Percentiles rank a stretch among this genome's conserved stretches.
Conservation (phyloP, 1,140 invertebrate species). For the Scaptomyza hsui region DNA sequence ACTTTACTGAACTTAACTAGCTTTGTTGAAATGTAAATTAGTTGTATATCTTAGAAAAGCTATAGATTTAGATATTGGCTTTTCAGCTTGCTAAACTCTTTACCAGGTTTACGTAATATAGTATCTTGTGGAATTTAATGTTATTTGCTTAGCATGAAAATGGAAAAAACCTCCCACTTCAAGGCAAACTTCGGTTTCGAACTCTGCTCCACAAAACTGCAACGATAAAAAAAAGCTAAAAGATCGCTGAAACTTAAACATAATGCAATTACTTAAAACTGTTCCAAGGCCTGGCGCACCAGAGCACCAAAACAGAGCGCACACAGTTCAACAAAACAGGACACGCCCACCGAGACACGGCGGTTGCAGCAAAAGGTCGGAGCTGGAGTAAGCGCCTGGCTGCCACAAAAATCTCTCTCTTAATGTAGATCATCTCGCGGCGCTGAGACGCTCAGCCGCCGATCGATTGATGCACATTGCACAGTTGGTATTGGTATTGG, state of each 20-base stretch:
- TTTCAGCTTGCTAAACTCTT: background rate
- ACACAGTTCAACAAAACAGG: constrained; percentile 56
- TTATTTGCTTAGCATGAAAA: constrained; percentile 59
- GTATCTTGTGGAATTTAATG: constrained; percentile 30
- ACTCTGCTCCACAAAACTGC: constrained; percentile 61
- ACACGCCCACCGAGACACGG: constrained; percentile 70
- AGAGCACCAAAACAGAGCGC: constrained; percentile 5
- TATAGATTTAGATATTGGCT: too few relatives aligned
- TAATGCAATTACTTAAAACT: constrained; percentile 83
- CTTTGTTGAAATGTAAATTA: too few relatives aligned
- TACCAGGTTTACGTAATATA: background rate
- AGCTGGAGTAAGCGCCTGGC: constrained; percentile 23
- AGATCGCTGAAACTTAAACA: constrained; percentile 63
- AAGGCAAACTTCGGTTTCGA: constrained; percentile 64
- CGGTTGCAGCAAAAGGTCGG: constrained; percentile 68
- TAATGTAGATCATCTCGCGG: constrained; percentile 81
- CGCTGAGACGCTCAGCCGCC: constrained; percentile 60
- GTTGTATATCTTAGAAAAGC: too few relatives aligned
- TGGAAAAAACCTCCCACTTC: constrained; percentile 53
- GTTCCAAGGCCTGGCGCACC: constrained; percentile 69
- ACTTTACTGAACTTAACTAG: too few relatives aligned
- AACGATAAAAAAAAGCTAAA: constrained; percentile 15
- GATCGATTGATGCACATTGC: constrained; percentile 61
- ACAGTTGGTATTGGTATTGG: constrained; percentile 3
- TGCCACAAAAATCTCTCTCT: constrained; percentile 71